phyloP scores from a whole-genome alignment of 2,888 invertebrate species.

The Oxyteleia sp. region DNA sequence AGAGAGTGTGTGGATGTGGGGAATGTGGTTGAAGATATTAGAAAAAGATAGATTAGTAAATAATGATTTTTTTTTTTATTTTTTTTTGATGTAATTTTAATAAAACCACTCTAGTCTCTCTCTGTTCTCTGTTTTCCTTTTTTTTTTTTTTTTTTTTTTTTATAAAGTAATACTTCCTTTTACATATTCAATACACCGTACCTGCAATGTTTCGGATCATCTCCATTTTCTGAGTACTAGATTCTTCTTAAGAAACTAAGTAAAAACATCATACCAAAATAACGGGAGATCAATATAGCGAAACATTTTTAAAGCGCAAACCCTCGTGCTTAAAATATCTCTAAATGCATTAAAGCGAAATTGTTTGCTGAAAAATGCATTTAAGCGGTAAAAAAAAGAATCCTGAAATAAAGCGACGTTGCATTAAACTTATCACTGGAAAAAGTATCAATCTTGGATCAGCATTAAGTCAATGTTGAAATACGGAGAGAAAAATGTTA shows the following conservation, averaged over 20 bases:
- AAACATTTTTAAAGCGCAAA: conserved; percentile 31
- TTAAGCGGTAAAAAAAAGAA: not conserved
- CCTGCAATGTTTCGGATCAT: conserved; percentile 21
- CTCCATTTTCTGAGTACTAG: conserved; percentile 29
- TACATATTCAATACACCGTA: conserved; percentile 36
- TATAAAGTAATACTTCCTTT: conserved; percentile 19
- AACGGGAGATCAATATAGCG: conserved; percentile 33
- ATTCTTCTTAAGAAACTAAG: conserved; percentile 43
- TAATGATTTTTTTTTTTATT: too few relatives aligned
- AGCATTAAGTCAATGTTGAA: too few relatives aligned
- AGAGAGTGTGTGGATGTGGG: too few relatives aligned
- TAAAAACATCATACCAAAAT: conserved; percentile 40
- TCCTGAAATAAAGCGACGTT: not conserved
- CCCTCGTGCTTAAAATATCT: conserved; percentile 16
- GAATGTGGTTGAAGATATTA: too few relatives aligned
- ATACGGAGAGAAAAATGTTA: too few relatives aligned
- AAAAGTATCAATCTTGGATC: too few relatives aligned
- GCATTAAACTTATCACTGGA: too few relatives aligned
- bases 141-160: conserved; percentile 4
- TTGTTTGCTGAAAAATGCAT: conserved; percentile 1
- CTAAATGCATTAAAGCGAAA: conserved; percentile 25
- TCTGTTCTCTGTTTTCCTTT: too few relatives aligned
- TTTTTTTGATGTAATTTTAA: too few relatives aligned
- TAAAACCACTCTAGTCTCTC: conserved; percentile 19
- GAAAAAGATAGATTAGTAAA: too few relatives aligned